These are phyloP conservation scores for Tetraneura akinire DNA, from an alignment of 1,140 invertebrate genomes.

Conservation along the genomic window DNA sequence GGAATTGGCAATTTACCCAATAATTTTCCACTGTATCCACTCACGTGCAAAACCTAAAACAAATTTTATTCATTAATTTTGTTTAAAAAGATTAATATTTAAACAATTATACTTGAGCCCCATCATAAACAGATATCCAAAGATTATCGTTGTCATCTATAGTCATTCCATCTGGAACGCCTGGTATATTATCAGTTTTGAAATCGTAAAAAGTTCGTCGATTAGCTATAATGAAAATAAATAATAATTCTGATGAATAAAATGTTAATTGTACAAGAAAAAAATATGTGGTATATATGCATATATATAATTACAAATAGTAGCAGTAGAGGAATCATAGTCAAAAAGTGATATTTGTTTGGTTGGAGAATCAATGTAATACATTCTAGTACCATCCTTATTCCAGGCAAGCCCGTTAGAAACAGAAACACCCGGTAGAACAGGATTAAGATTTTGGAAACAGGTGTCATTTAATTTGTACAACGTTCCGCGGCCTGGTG, in stretches of 20 bases:
- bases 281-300: not conserved
- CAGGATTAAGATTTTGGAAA: constrained; percentile 53
- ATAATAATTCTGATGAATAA: not conserved
- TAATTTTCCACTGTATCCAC: constrained; percentile 53
- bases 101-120: constrained; percentile 55
- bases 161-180: constrained; percentile 72
- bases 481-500: constrained; percentile 64
- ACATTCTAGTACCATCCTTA: constrained; percentile 69
- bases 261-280: not conserved
- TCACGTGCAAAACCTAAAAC: constrained; percentile 37
- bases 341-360: constrained; percentile 71
- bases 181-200: constrained; percentile 59
- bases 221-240: constrained; percentile 60
- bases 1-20: constrained; percentile 59
- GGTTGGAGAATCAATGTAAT: constrained; percentile 75
- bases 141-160: constrained; percentile 68
- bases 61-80: not conserved
- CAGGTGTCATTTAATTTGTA: constrained; percentile 62
- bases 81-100: not conserved
- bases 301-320: constrained; percentile 64
- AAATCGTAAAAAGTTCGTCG: constrained; percentile 60
- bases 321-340: constrained; percentile 70
- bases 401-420: constrained; percentile 85
- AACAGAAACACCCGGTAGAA: constrained; percentile 64
- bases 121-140: constrained; percentile 68